Conservation (phyloP, 2,113 vertebrate species). For the Elanoides forficatus region DNA sequence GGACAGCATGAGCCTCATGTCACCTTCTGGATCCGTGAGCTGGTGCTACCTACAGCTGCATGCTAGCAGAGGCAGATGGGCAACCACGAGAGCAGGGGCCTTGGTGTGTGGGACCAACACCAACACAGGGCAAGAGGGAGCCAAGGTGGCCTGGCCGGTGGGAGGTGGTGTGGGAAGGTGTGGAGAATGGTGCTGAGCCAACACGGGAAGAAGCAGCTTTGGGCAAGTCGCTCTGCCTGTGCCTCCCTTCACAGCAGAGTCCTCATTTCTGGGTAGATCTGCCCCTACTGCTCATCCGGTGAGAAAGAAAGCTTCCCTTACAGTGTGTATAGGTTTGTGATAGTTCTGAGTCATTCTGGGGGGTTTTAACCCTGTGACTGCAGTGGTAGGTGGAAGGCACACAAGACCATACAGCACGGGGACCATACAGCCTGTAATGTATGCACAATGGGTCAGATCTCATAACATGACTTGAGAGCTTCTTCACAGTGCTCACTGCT, state of each 20-base stretch:
- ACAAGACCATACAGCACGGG: background rate
- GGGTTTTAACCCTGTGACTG: background rate
- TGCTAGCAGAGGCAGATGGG: background rate
- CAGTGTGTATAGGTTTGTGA: background rate
- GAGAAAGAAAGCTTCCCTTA: background rate
- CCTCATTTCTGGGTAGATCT: background rate
- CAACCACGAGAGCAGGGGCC: background rate
- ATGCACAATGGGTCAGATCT: background rate
- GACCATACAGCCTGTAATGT: background rate
- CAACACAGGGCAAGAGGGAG: background rate
- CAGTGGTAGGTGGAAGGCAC: background rate
- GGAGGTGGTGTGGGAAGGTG: background rate
- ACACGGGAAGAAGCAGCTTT: background rate
- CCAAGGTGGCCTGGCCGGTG: background rate
- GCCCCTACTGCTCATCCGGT: background rate
- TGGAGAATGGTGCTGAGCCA: background rate
- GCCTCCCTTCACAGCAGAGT: background rate
- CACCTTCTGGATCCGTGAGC: fast-evolving
- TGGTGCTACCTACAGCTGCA: fast-evolving
- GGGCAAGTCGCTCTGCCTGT: fast-evolving
- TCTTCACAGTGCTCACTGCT: background rate
- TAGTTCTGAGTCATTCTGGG: background rate
- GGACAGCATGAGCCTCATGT: fast-evolving
- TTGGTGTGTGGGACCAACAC: background rate
- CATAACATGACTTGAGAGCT: background rate